Evolutionary conservation across 2,888 invertebrate genomes (phyloP), one percentile per base, ranked within the genome.

Genomic region (Andricus quercusramuli): DNA sequence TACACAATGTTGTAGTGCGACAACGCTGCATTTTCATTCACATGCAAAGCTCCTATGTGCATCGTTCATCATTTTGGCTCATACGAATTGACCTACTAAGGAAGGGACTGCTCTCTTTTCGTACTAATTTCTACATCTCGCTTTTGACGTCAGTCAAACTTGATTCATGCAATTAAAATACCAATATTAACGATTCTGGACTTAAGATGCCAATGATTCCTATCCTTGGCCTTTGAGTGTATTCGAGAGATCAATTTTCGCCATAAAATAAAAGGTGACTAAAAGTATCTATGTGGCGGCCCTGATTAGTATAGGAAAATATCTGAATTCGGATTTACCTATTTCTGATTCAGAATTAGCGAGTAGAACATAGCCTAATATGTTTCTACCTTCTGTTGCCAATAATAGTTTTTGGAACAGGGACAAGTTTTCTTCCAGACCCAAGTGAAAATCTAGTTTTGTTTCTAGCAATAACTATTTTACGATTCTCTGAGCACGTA

Each of bases 391-490:
- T 47, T 17, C 47, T 15, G 4, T 17, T 47, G 17, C 47, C 47
- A 15, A 47, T 47, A 47, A 47, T 47, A 47, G 47, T 47, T 47
- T 47, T 47, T 13, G 15, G 25, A 25, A 25, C 62, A 22, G 62
- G 6, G 17, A 62, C 25, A 29, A 25, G 25, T 62, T 62, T 62
- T 11, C 13, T 62, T 62, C 25, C 13, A 62, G 25, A 62, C 6
- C 15, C 4, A 22, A 62, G 5, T 15, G 62, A 62, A 62, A 62
- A 25, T 62, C 62, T 25, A 4, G 1, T n/a, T 56, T 74, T 29
- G 25, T n/a, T 74, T 37, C 74, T 74, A 74, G 56, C 56, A 74
- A 74, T 74, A 74, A 37, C 29, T 74, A 74, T 74, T 74, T 56
- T 37, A 74, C 56, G 56, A 32, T 74, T 37, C 74, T 15, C 32